Evolutionary conservation across 2,797 vertebrate genomes (phyloP).

Genomic region (Octomys mimax): DNA sequence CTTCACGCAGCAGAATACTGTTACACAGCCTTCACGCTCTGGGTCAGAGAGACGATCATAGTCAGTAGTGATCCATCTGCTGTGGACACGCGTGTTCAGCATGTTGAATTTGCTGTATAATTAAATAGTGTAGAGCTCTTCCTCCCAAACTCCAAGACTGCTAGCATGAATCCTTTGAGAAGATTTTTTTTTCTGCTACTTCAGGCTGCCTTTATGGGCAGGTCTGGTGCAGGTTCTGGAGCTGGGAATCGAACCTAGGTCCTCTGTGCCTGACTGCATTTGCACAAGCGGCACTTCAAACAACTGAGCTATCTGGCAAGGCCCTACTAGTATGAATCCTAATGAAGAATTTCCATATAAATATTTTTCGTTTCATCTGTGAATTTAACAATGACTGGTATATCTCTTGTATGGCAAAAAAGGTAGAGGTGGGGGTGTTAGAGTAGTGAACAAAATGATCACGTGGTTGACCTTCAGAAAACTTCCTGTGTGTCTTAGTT

Average conservation of each 20-base stretch:
- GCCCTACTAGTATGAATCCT: background rate
- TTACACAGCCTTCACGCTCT: background rate
- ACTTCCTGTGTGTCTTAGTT: background rate
- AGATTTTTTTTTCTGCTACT: too few species aligned
- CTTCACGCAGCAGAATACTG: background rate
- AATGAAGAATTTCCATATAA: slow-evolving; percentile 6
- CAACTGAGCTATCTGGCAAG: too few species aligned
- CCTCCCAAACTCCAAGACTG: background rate
- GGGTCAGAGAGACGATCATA: background rate
- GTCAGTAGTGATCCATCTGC: background rate
- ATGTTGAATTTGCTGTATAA: background rate
- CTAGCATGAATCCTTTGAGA: background rate
- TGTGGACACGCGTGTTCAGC: background rate
- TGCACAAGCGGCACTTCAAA: too few species aligned
- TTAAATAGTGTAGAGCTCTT: background rate
- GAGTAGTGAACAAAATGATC: background rate
- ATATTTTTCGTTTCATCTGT: slow-evolving; percentile 23
- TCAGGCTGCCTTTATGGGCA: too few species aligned
- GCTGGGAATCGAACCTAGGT: too few species aligned
- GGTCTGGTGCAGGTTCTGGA: too few species aligned
- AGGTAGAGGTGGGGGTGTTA: background rate
- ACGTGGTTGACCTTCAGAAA: background rate
- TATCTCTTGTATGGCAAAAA: background rate
- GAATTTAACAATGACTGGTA: slow-evolving; percentile 9
- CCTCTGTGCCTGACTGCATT: too few species aligned